Evolutionary conservation across 2,888 invertebrate genomes (phyloP), one percentile per base, ranked within the genome.

Genomic region (Monochamus alternatus): DNA sequence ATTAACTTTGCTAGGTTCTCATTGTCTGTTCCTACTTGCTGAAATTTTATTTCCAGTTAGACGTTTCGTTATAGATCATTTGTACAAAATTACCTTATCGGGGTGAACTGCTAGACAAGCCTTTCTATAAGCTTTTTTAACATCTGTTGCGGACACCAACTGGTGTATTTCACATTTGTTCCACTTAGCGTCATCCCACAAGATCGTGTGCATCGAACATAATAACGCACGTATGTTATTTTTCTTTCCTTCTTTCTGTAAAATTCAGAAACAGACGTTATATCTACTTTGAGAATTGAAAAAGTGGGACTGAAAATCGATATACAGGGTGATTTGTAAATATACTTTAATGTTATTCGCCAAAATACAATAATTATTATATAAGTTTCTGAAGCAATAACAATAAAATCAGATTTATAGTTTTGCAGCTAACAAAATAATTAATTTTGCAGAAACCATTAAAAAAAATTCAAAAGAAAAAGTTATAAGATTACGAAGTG

Each of bases 51-150:
- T 69, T 71, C 52, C 58, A 51, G 44, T 66, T 67, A 78, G 60
- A 76, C 22, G 44, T 71, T 59, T 38, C 2, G 5, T 38, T 38
- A 38, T 38, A 38, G 22, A 52, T 51, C 10, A 3, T 47, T 14
- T 22, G 0, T 14, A 63, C 8, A 47, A 44, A 80, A 83, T 85
- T 89, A 98, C 98, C 93, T 99, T 99, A 88, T 99, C 99, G 0
- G 99, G 99, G 91, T 99, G 99, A 58, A 99, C 98, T 68, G 97
- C 97, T 59, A 99, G 92, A 82, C 99, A 98, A 7, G 99, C 99
- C 88, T 94, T 96, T 70, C 98, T 92, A 88, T 99, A 99, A 83
- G 95, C 94, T 86, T 98, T 97, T 89, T 99, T 99, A 72, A 99
- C 98, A 89, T 99, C 97, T 0, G 94, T 94, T 2, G 97, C 92